Conservation (phyloP, 2,113 vertebrate species). For the Clarias gariepinus region DNA sequence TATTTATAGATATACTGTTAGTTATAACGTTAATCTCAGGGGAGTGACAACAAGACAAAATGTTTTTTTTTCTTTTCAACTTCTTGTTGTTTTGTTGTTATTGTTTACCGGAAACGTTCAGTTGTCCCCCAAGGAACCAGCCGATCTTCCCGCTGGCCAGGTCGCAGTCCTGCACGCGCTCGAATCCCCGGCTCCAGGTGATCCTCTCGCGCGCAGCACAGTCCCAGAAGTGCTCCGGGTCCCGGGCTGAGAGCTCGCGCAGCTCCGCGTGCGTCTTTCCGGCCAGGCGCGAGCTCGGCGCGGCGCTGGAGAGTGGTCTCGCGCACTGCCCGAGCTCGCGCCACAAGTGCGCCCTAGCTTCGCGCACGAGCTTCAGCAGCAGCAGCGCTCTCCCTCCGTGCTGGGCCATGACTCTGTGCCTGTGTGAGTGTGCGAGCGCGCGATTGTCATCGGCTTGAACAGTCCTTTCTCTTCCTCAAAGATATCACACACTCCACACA, state of each 20-base stretch:
- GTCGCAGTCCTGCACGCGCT: slow-evolving; percentile 75
- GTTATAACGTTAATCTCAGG: background rate
- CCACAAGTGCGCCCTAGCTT: too few relatives aligned
- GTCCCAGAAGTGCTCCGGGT: slow-evolving; percentile 83
- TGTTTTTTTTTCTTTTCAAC: background rate
- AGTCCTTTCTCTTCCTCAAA: background rate
- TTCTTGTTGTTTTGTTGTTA: background rate
- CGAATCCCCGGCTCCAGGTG: slow-evolving; percentile 77
- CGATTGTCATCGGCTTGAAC: background rate
- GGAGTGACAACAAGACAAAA: too few relatives aligned
- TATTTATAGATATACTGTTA: background rate
- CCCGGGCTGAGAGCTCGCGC: slow-evolving; percentile 69
- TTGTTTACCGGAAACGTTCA: slow-evolving; percentile 84
- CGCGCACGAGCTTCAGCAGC: background rate
- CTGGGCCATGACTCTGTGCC: background rate
- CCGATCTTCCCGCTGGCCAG: slow-evolving; percentile 67
- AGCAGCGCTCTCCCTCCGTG: background rate
- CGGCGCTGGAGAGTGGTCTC: background rate
- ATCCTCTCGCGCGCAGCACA: slow-evolving; percentile 73
- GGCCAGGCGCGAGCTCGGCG: slow-evolving; percentile 34
- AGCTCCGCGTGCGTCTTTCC: slow-evolving; percentile 65
- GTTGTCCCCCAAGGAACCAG: slow-evolving; percentile 86
- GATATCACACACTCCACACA: background rate
- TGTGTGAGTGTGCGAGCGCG: background rate
- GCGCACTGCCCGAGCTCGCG: background rate